These are phyloP conservation scores for Gandaritis pyraliata DNA, from an alignment of 2,888 invertebrate species.

Conservation along the genomic window DNA sequence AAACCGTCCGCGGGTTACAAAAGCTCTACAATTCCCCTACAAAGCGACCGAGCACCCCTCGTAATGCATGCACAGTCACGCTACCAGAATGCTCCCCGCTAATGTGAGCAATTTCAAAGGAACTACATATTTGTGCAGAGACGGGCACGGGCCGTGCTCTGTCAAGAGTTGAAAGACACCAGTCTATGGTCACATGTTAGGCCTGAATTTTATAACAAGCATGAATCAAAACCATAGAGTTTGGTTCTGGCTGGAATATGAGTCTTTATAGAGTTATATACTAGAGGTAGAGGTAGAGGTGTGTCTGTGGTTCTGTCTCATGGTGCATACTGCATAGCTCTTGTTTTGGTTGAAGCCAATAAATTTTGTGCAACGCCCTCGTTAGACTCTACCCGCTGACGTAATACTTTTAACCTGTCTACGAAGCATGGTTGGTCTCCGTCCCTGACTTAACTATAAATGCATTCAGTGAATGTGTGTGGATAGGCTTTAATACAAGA, in stretches of 20 bases:
- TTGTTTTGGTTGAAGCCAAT: too few relatives aligned
- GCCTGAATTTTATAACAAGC: too few relatives aligned
- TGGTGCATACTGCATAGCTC: too few relatives aligned
- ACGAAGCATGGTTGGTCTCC: neutral
- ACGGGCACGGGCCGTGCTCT: neutral
- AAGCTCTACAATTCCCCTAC: slow-evolving; percentile 52
- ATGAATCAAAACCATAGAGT: too few relatives aligned
- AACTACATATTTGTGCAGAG: slow-evolving; percentile 16
- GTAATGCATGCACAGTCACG: slow-evolving; percentile 73
- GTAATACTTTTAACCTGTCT: neutral
- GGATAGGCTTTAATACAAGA: slow-evolving; percentile 59
- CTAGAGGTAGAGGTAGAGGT: too few relatives aligned
- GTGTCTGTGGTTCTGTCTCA: too few relatives aligned
- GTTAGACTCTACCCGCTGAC: slow-evolving; percentile 1
- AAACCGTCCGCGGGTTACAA: slow-evolving; percentile 39
- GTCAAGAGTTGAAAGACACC: neutral
- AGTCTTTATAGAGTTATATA: too few relatives aligned
- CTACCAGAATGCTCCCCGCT: slow-evolving; percentile 55
- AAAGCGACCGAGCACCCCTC: slow-evolving; percentile 60
- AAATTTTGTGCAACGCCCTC: neutral
- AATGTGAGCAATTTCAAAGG: slow-evolving; percentile 63
- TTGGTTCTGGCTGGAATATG: too few relatives aligned
- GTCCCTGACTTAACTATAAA: slow-evolving; percentile 4
- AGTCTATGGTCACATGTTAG: slow-evolving; percentile 1
- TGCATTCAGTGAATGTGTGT: slow-evolving; percentile 11